Evolutionary conservation across 1,140 invertebrate genomes (phyloP), one percentile per base, ranked within the genome.

Genomic region (Calephelis virginiensis): DNA sequence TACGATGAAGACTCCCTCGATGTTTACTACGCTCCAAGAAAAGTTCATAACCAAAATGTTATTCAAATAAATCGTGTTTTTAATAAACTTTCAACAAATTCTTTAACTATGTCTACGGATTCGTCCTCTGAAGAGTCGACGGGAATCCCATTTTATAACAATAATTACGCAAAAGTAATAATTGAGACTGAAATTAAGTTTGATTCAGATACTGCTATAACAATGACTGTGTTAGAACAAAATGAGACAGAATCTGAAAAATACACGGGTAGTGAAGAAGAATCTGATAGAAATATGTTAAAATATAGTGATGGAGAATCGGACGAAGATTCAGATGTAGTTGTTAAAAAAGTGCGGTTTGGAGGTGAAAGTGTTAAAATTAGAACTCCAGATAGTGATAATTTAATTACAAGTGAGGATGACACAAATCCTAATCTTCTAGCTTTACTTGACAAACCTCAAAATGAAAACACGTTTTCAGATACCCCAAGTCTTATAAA

Each of bases 281-380:
- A 92, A 14, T 89, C 78, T 68, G 82, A 89, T 46, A 77, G 82
- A 63, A 91, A 91, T 47, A 86, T 94, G 70, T 77, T 94, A 12
- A 92, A 92, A 67, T 92, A 94, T 61, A 91, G 93, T 53, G 92
- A 93, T 59, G 92, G 90, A 7, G 93, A 93, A 49, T 81, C 86
- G 1, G 92, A 93, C 47, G 93, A 93, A 64, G 93, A 94, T 68
- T 83, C 84, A 4, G 92, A 93, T 74, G 81, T 92, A 17, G 91
- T 92, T 0, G 89, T 92, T 9, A 93, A 94, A 79, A 93, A 95
- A 75, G 96, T 97, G 1, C 93, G 95, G 40, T 97, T 97, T 77
- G 96, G 96, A 0, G 96, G 96, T 8, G 96, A 96, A 90, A 93
- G 95, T 60, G 94, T 97, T 0, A 96, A 97, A 90, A 92, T 97